Conservation (phyloP, 2,797 vertebrate genomes). For the Pitangus sulphuratus region DNA sequence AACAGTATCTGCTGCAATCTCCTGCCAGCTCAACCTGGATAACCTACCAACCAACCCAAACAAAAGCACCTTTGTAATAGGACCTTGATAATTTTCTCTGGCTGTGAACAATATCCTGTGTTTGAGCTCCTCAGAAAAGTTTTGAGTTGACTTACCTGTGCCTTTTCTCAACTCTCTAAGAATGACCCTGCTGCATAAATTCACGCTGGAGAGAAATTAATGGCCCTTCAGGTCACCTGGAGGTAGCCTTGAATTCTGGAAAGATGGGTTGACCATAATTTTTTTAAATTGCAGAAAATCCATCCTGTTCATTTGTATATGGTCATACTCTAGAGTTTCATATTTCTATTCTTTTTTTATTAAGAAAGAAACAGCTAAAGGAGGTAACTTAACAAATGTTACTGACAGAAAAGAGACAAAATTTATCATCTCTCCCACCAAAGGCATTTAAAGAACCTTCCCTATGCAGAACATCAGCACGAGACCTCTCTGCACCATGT, state of each 20-base stretch:
- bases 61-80: not conserved
- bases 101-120: rapidly evolving
- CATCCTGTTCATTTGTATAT: not conserved
- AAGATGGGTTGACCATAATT: not conserved
- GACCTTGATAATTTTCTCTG: not conserved
- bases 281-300: not conserved
- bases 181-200: not conserved
- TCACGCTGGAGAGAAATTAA: not conserved
- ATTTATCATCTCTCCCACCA: not conserved
- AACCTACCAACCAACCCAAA: not conserved
- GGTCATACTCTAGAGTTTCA: not conserved
- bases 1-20: not conserved
- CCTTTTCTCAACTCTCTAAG: not conserved
- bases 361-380: not conserved
- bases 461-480: not conserved
- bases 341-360: not conserved
- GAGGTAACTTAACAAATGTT: not conserved
- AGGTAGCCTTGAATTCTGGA: not conserved
- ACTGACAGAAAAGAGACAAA: not conserved
- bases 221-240: not conserved
- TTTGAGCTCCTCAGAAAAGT: not conserved
- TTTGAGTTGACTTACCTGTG: not conserved
- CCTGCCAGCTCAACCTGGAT: not conserved
- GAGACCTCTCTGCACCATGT: not conserved
- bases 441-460: not conserved